A percentile compares a stretch with the other conserved stretches of the same genome.
Conservation (phyloP, 2,797 vertebrate genomes). For the Rhinella marina region DNA sequence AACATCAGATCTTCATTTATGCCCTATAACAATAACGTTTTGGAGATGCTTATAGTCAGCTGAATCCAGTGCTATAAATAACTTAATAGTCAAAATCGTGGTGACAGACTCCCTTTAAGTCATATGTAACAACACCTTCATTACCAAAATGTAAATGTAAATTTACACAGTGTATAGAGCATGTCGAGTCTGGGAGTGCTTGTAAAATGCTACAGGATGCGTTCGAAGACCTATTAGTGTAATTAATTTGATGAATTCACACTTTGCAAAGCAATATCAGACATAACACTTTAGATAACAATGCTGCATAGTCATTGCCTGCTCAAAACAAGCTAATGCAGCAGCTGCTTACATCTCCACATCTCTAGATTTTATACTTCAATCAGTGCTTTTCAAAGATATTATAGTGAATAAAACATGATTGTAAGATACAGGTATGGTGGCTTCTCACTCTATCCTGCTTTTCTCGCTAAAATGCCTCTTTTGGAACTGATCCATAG, state of each 20-base stretch:
- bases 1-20: too few species aligned
- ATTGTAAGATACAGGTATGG: background rate
- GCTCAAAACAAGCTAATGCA: slow-evolving; percentile 29
- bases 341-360: background rate
- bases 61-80: too few species aligned
- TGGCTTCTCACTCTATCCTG: background rate
- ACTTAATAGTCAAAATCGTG: too few species aligned
- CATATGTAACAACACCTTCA: slow-evolving; percentile 13
- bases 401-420: background rate
- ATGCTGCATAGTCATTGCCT: slow-evolving; percentile 32
- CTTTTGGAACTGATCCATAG: background rate
- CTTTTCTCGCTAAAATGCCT: background rate
- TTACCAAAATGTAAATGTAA: slow-evolving; percentile 17
- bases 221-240: slow-evolving; percentile 26
- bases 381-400: slow-evolving; percentile 1
- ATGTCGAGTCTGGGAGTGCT: slow-evolving; percentile 41
- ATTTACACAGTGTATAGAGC: slow-evolving; percentile 29
- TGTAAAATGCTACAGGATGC: slow-evolving; percentile 28
- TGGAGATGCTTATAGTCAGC: too few species aligned
- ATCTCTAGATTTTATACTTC: background rate
- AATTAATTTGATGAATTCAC: slow-evolving; percentile 46
- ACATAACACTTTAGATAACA: slow-evolving; percentile 45
- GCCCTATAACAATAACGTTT: too few species aligned
- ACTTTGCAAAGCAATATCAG: slow-evolving; percentile 31
- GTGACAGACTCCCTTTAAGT: too few species aligned